Conservation (phyloP, 1,140 invertebrate genomes). For the Euwallacea fornicatus region DNA sequence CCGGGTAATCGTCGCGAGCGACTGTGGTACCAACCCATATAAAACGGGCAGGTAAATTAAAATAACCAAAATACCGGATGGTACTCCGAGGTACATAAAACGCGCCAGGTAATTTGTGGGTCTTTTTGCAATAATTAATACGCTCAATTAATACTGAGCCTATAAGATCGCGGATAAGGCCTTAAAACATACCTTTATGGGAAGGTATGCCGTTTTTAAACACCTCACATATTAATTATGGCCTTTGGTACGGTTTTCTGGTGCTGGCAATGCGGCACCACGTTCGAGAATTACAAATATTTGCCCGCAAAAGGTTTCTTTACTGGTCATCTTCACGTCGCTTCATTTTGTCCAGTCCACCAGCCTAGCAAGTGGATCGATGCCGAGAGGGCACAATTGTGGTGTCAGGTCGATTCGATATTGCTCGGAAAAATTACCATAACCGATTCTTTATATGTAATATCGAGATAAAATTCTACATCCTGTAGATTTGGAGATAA, state of each 20-base stretch:
- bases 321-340: no score
- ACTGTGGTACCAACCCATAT: background rate
- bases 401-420: no score
- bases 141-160: conserved; percentile 30
- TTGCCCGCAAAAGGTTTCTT: no score
- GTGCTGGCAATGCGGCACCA: background rate
- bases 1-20: background rate
- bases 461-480: no score
- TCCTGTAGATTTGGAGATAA: no score
- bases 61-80: conserved; percentile 22
- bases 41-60: conserved; percentile 19
- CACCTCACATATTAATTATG: conserved; percentile 35
- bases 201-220: conserved; percentile 35
- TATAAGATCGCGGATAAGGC: conserved; percentile 32
- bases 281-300: background rate
- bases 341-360: no score
- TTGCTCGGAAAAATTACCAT: no score
- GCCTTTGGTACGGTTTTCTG: conserved; percentile 17
- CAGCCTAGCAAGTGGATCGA: no score
- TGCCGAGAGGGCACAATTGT: no score
- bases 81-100: conserved; percentile 4
- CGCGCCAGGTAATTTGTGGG: conserved; percentile 19
- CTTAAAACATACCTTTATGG: conserved; percentile 36
- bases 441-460: no score
- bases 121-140: conserved; percentile 32